Evolutionary conservation across 2,113 vertebrate genomes (phyloP), one percentile per base, ranked within the genome.

Genomic region (Ciconia maguari): DNA sequence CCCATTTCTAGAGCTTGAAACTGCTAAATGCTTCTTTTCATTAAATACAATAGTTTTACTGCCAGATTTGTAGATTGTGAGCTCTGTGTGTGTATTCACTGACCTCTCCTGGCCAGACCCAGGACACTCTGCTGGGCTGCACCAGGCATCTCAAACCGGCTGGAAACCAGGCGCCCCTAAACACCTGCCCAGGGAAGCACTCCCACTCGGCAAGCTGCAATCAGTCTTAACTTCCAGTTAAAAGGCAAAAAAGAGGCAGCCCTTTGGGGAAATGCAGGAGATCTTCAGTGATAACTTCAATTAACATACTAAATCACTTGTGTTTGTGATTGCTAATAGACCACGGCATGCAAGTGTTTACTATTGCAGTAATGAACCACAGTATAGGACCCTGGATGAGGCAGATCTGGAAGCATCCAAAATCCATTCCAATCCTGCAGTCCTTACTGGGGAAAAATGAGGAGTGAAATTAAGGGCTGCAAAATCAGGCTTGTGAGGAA

Each of bases 61-160:
- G 44, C 30, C 86, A 38, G 64, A 49, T 42, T 25, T 62, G 76
- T 60, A 91, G 54, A 4, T 2, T 13, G 5, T 18, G 54, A 66
- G 58, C 34, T 86, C 27, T 83, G 48, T 48, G 90, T 79, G 79
- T 88, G 91, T 75, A 76, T 75, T 81, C 96, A 84, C 86, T 96
- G 96, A 97, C 96, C 94, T 95, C 96, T 97, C 90, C 95, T 96
- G 96, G 97, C 72, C 86, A 70, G 88, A 90, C 1, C 34, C 68
- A 60, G 92, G 71, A 91, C 77, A 7, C 48, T 91, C 30, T 3
- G 30, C 71, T 60, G 41, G 74, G 68, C 70, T 85, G 49, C 57
- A 54, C 51, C 66, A 49, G 55, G 49, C 68, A 55, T 60, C 51
- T 60, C 4, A 0, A 49, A 84, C 25, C 2, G 2, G n/a, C 71